Conservation (phyloP, 92 coral and sea anemone genomes). For the Heliopora coerulea region DNA sequence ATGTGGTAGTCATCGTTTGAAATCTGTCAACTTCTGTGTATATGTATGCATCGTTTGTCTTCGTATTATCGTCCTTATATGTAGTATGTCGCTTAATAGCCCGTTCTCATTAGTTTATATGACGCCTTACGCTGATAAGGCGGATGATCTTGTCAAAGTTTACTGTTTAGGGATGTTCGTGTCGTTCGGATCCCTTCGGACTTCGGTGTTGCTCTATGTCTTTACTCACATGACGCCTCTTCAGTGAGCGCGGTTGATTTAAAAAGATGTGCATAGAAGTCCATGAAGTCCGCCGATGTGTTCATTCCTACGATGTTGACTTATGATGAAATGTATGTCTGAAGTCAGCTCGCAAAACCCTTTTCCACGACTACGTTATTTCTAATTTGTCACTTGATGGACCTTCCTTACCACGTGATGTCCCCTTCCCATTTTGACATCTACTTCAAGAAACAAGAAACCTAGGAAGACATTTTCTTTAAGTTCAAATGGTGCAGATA, state of each 20-base stretch:
- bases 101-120: constrained; percentile 54
- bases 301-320: not conserved
- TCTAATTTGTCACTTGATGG: too few species aligned
- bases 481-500: too few species aligned
- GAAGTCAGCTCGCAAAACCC: not conserved
- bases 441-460: too few species aligned
- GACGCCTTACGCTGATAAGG: constrained; percentile 42
- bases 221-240: constrained; percentile 83
- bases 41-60: not conserved
- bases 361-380: too few species aligned
- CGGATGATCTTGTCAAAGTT: constrained; percentile 23
- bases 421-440: too few species aligned
- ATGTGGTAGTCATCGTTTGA: not conserved
- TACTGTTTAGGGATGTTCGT: not conserved
- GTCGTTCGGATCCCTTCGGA: not conserved
- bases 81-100: not conserved
- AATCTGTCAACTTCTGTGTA: not conserved
- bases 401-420: too few species aligned
- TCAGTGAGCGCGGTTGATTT: constrained; percentile 56
- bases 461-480: too few species aligned
- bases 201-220: constrained; percentile 59
- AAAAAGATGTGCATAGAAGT: constrained; percentile 22
- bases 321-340: constrained; percentile 1
- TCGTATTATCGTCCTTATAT: not conserved
- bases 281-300: not conserved